These are phyloP conservation scores for Crambe crambe DNA, from an alignment of 37 sponge, comb jelly and placozoan genomes.

Conservation along the genomic window DNA sequence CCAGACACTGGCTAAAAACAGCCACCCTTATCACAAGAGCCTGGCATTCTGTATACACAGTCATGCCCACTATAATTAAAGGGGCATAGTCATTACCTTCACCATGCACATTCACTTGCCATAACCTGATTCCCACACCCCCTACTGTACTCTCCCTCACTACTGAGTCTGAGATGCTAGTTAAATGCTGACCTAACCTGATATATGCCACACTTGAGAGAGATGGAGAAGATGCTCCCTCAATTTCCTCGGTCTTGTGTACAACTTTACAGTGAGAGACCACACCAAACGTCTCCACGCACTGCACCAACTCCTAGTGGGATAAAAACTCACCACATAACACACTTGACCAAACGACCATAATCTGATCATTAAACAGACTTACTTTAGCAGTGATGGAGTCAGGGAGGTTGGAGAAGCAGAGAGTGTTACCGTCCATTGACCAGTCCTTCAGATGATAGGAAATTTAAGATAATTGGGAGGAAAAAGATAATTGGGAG, in stretches of 20 bases:
- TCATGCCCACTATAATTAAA: too few relatives aligned
- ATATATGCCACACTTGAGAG: neutral
- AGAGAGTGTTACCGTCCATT: neutral
- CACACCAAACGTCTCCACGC: constrained; percentile 16
- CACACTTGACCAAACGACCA: neutral
- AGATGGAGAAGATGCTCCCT: neutral
- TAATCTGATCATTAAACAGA: too few relatives aligned
- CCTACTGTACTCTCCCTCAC: too few relatives aligned
- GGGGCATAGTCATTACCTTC: neutral
- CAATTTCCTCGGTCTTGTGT: too few relatives aligned
- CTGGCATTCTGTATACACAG: too few relatives aligned
- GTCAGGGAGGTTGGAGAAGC: neutral
- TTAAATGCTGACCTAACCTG: neutral
- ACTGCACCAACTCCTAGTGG: constrained; percentile 17
- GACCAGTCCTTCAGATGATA: constrained; percentile 17
- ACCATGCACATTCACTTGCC: neutral
- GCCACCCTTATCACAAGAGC: too few relatives aligned
- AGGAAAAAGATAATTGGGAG: neutral
- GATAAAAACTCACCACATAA: neutral
- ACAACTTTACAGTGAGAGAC: constrained; percentile 16
- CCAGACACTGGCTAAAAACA: too few relatives aligned
- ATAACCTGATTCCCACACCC: too few relatives aligned
- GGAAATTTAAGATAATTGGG: neutral
- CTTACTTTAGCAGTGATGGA: constrained; percentile 18
- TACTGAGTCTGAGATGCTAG: too few relatives aligned